Conservation (phyloP, 2,797 vertebrate genomes). For the Mionectes olivaceus region DNA sequence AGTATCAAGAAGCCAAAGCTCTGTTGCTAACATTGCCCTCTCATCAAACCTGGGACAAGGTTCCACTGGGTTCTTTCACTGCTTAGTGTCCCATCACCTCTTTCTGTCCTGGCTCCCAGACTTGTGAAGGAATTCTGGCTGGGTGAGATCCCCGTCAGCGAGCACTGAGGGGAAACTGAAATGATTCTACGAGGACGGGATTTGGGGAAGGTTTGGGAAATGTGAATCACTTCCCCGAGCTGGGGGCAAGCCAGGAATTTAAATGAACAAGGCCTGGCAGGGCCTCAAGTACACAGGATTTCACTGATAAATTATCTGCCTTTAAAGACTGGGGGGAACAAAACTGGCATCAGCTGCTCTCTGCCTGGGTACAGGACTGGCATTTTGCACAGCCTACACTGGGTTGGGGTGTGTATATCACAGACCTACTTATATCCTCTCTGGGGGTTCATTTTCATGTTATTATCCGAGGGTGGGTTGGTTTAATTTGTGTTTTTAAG, state of each 20-base stretch:
- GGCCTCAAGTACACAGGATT: neutral
- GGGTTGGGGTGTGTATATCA: neutral
- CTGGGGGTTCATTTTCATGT: neutral
- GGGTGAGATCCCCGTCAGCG: neutral
- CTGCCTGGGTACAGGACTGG: neutral
- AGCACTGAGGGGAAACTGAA: neutral
- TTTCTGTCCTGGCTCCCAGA: neutral
- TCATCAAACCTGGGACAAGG: neutral
- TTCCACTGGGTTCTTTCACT: neutral
- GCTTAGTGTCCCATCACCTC: neutral
- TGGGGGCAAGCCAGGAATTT: constrained; percentile 27
- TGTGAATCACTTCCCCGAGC: constrained; percentile 21
- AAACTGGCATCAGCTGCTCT: neutral
- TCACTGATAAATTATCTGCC: neutral
- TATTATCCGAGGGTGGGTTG: neutral
- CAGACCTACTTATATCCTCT: neutral
- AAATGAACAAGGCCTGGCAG: constrained; percentile 32
- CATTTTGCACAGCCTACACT: neutral
- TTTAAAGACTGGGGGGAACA: neutral
- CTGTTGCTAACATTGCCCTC: neutral
- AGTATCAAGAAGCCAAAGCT: neutral
- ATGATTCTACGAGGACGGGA: neutral
- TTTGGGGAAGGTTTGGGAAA: constrained; percentile 39
- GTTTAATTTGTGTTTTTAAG: neutral
- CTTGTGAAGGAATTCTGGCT: neutral